phyloP scores from a whole-genome alignment of 2,888 invertebrate genomes.

The Adelphocoris suturalis region DNA sequence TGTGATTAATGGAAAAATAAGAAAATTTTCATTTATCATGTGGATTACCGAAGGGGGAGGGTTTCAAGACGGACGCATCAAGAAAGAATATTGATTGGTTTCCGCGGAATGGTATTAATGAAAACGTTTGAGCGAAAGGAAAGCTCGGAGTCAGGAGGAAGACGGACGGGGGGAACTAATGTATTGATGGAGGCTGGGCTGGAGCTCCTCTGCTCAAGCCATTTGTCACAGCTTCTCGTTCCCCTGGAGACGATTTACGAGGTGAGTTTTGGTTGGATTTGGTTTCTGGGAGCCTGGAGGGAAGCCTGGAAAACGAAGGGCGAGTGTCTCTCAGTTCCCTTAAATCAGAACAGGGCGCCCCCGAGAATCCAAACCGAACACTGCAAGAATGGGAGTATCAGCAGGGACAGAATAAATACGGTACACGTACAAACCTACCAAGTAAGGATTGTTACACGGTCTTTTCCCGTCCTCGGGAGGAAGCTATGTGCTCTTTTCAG shows the following conservation, averaged over 20 bases:
- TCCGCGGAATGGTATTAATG: slow-evolving; percentile 36
- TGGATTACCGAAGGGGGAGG: slow-evolving; percentile 26
- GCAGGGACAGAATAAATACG: not conserved
- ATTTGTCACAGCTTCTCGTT: slow-evolving; percentile 30
- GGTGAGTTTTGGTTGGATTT: slow-evolving; percentile 41
- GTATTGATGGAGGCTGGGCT: slow-evolving; percentile 42
- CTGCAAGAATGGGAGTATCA: not conserved
- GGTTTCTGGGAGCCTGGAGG: slow-evolving; percentile 28
- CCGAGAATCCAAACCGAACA: slow-evolving; percentile 18
- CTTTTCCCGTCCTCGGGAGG: not conserved
- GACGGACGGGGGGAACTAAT: slow-evolving; percentile 34
- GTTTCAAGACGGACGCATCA: not conserved
- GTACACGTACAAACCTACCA: not conserved
- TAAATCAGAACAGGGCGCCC: slow-evolving; percentile 19
- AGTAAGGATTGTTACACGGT: slow-evolving; percentile 2
- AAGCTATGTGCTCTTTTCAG: slow-evolving; percentile 8
- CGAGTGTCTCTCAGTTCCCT: not conserved
- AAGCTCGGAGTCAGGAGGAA: slow-evolving; percentile 23
- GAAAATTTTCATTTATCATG: slow-evolving; percentile 27
- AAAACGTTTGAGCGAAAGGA: slow-evolving; percentile 36
- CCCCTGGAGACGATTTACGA: slow-evolving; percentile 39
- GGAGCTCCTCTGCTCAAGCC: slow-evolving; percentile 32
- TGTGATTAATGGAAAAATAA: slow-evolving; percentile 38
- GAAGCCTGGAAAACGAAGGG: slow-evolving; percentile 18
- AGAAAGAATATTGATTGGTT: slow-evolving; percentile 39